These are phyloP conservation scores for Pteria penguin DNA, from an alignment of 2,888 invertebrate genomes.

Conservation along the genomic window DNA sequence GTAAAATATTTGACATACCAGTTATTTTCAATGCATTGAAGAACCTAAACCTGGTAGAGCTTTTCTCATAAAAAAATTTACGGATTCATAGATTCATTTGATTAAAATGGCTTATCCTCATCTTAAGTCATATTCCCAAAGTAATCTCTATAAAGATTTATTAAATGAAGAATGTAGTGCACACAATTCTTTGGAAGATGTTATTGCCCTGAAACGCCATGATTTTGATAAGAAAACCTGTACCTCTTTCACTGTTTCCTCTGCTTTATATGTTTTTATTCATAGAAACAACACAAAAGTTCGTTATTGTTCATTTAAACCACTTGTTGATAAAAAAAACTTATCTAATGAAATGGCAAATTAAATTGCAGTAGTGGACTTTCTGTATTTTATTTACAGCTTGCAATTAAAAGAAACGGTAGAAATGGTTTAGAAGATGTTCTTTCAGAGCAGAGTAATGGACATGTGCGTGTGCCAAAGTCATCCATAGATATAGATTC, in stretches of 20 bases:
- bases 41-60: background rate
- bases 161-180: background rate
- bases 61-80: background rate
- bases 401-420: conserved; percentile 3
- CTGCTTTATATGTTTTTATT: background rate
- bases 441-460: conserved; percentile 1
- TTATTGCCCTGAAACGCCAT: background rate
- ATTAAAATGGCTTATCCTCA: background rate
- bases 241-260: background rate
- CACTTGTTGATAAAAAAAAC: background rate
- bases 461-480: conserved; percentile 1
- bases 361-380: conserved; percentile 14
- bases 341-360: background rate
- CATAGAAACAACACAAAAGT: background rate
- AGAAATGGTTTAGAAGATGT: conserved; percentile 1
- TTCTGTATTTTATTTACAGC: background rate
- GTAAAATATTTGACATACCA: conserved; percentile 5
- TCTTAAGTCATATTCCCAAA: conserved; percentile 17
- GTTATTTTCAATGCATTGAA: conserved; percentile 6
- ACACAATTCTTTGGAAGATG: background rate
- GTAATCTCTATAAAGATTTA: background rate
- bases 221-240: background rate
- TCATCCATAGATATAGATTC: background rate
- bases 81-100: conserved; percentile 4
- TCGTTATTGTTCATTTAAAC: background rate